These are phyloP conservation scores for Bovichtus diacanthus DNA, from an alignment of 2,797 vertebrate genomes.

Conservation along the genomic window DNA sequence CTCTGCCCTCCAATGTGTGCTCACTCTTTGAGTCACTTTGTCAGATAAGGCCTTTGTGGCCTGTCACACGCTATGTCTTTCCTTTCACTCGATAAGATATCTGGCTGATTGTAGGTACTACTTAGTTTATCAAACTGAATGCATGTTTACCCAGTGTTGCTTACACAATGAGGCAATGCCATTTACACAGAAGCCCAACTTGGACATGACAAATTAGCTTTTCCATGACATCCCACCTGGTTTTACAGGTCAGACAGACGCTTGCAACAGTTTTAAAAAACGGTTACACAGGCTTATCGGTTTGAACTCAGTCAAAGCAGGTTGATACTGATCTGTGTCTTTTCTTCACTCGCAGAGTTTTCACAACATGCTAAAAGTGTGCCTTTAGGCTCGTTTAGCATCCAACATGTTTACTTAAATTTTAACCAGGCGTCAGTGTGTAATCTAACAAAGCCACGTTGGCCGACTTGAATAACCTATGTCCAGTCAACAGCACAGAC, in stretches of 20 bases:
- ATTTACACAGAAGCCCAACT: background rate
- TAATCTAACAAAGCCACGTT: background rate
- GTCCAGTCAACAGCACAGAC: background rate
- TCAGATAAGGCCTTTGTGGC: constrained; percentile 34
- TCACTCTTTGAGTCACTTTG: constrained; percentile 32
- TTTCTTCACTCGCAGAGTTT: background rate
- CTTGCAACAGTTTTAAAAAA: constrained; percentile 20
- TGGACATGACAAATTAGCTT: background rate
- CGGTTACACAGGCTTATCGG: background rate
- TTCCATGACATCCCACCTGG: background rate
- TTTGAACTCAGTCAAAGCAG: background rate
- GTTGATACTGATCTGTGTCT: constrained; percentile 29
- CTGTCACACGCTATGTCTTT: constrained; percentile 31
- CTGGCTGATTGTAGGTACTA: too few relatives aligned
- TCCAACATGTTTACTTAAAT: background rate
- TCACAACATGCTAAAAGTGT: background rate
- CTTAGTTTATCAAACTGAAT: background rate
- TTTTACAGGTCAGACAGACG: constrained; percentile 28
- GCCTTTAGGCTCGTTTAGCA: background rate
- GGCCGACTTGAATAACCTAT: background rate
- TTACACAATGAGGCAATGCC: background rate
- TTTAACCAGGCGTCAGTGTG: background rate
- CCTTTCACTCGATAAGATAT: too few relatives aligned
- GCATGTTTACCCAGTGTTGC: background rate
- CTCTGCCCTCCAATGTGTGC: constrained; percentile 11